Percentiles rank a stretch among this genome's conserved stretches.
phyloP scores from a whole-genome alignment of 1,140 invertebrate genomes.

The Ganaspis sp. region DNA sequence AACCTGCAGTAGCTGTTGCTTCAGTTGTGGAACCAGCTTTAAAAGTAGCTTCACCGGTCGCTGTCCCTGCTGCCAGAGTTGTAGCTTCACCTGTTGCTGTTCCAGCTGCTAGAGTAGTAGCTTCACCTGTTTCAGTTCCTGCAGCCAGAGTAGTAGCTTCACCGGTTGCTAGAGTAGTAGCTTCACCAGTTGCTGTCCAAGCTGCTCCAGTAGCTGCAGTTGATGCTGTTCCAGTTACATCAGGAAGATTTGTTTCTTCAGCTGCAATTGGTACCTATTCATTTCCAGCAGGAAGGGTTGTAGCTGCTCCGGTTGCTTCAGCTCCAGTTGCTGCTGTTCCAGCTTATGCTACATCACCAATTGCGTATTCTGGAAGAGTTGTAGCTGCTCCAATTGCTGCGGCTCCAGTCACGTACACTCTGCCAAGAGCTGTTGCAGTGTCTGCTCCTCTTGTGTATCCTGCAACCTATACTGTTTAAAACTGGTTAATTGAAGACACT shows the following conservation, averaged over 20 bases:
- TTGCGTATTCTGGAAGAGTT: too few relatives aligned
- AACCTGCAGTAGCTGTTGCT: conserved; percentile 68
- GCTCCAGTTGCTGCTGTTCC: conserved; percentile 45
- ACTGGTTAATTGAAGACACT: conserved; percentile 15
- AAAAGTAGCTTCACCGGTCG: conserved; percentile 45
- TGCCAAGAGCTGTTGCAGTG: conserved; percentile 58
- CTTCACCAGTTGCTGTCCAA: conserved; percentile 42
- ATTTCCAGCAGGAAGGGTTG: conserved; percentile 38
- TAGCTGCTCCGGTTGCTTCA: conserved; percentile 40
- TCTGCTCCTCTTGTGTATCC: conserved; percentile 21
- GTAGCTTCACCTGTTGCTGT: conserved; percentile 41
- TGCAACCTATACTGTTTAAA: conserved; percentile 46
- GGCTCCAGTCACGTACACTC: conserved; percentile 40
- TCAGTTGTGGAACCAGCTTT: conserved; percentile 45
- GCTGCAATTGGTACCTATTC: conserved; percentile 37
- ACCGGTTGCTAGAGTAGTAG: conserved; percentile 39
- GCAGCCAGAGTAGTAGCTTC: conserved; percentile 44
- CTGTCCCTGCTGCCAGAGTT: conserved; percentile 44
- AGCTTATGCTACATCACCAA: too few relatives aligned
- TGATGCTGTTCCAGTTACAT: conserved; percentile 36
- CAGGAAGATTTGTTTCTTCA: conserved; percentile 37
- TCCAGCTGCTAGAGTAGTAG: conserved; percentile 41
- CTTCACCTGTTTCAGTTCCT: conserved; percentile 41
- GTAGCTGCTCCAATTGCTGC: conserved; percentile 39
- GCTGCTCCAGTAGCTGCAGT: conserved; percentile 41